Evolutionary conservation across 2,797 vertebrate species (phyloP).

Genomic region (Siniperca undulata): DNA sequence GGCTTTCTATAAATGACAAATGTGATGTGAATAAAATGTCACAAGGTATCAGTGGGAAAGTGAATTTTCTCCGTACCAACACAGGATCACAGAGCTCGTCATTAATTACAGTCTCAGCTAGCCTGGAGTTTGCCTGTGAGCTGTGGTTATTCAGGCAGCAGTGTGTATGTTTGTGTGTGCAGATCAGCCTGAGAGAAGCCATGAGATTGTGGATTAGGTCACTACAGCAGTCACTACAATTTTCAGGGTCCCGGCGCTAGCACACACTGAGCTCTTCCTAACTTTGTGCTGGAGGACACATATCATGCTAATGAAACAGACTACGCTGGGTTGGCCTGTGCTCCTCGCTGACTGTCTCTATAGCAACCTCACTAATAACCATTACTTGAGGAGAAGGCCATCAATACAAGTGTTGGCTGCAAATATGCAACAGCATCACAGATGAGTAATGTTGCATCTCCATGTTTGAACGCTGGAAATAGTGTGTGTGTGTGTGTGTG

Average conservation of each 20-base stretch:
- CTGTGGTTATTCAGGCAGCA: constrained; percentile 45
- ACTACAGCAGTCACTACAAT: constrained; percentile 41
- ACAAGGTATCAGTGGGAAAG: constrained; percentile 48
- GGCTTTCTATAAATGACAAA: constrained; percentile 53
- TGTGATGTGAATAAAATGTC: constrained; percentile 60
- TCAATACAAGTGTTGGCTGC: constrained; percentile 24
- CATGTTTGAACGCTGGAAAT: constrained; percentile 2
- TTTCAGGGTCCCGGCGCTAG: constrained; percentile 2
- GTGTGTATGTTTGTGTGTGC: constrained; percentile 13
- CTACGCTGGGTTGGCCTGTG: not conserved
- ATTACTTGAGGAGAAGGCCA: constrained; percentile 12
- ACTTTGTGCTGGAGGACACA: constrained; percentile 50
- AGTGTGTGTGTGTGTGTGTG: not conserved
- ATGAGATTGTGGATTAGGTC: constrained; percentile 51
- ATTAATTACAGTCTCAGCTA: constrained; percentile 71
- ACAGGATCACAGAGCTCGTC: constrained; percentile 62
- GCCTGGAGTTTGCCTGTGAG: constrained; percentile 53
- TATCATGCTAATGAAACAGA: constrained; percentile 52
- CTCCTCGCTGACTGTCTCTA: constrained; percentile 39
- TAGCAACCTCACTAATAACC: constrained; percentile 44
- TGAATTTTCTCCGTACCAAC: constrained; percentile 45
- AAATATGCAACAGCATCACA: constrained; percentile 14
- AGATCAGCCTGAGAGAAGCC: constrained; percentile 29
- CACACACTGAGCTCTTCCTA: constrained; percentile 21
- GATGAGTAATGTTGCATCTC: constrained; percentile 8